phyloP scores from a whole-genome alignment of 2,113 vertebrate genomes.

The Lamprotornis superbus region DNA sequence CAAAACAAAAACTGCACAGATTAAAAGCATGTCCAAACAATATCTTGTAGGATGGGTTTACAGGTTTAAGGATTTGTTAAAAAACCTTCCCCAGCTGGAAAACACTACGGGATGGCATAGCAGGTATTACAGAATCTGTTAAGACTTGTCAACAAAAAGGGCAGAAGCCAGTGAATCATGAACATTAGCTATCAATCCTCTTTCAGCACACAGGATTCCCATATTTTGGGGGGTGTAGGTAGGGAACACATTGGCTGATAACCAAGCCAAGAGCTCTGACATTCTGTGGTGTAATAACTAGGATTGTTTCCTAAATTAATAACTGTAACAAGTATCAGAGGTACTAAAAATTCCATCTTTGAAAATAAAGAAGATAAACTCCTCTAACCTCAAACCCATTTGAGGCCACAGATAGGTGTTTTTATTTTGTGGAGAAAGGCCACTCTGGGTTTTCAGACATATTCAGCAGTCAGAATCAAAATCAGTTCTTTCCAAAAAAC shows the following conservation, averaged over 20 bases:
- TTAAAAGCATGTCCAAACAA: background rate
- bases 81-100: background rate
- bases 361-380: background rate
- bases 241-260: background rate
- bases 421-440: background rate
- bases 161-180: background rate
- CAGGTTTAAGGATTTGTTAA: background rate
- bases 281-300: background rate
- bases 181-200: background rate
- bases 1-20: background rate
- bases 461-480: background rate
- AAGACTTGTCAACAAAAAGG: background rate
- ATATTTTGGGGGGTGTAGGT: background rate
- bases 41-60: background rate
- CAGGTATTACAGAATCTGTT: background rate
- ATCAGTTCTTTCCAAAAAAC: background rate
- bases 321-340: background rate
- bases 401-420: background rate
- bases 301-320: background rate
- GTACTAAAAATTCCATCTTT: background rate
- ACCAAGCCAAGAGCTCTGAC: background rate
- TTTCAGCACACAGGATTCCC: background rate
- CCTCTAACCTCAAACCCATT: background rate
- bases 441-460: background rate
- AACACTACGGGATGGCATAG: background rate